Percentiles rank a stretch among this genome's conserved stretches.
Evolutionary conservation across 2,888 invertebrate species (phyloP).

Genomic region (Cantharis rufa): DNA sequence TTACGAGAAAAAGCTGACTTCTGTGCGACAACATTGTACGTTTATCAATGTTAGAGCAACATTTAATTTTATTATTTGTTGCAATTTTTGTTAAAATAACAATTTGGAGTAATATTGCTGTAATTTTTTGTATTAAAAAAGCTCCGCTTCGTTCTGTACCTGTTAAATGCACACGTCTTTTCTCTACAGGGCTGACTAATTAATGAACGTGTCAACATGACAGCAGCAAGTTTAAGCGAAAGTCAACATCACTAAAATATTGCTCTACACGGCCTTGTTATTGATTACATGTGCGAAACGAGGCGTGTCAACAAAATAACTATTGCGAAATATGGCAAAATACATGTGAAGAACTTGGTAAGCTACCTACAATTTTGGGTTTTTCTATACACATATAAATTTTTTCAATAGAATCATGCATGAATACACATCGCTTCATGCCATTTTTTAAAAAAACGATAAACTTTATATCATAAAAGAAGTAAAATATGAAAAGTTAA

Average conservation of each 20-base stretch:
- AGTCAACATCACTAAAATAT: slow-evolving; percentile 34
- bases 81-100: neutral
- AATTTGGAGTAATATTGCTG: neutral
- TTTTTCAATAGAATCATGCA: slow-evolving; percentile 1
- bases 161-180: slow-evolving; percentile 21
- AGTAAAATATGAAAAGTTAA: neutral
- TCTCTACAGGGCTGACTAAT: slow-evolving; percentile 32
- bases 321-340: slow-evolving; percentile 2
- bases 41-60: slow-evolving; percentile 18
- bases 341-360: neutral
- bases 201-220: slow-evolving; percentile 38
- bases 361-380: neutral
- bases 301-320: slow-evolving; percentile 26
- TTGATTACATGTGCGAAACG: slow-evolving; percentile 29
- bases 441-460: neutral
- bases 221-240: slow-evolving; percentile 34
- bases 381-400: neutral
- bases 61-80: neutral
- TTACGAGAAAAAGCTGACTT: slow-evolving; percentile 27
- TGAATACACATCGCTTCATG: slow-evolving; percentile 1
- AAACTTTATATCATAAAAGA: neutral
- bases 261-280: slow-evolving; percentile 25
- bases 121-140: neutral
- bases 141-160: slow-evolving; percentile 10
- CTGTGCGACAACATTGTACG: slow-evolving; percentile 15